Evolutionary conservation across 23 tunicate genomes (phyloP).

Genomic region (Halocynthia roretzi): DNA sequence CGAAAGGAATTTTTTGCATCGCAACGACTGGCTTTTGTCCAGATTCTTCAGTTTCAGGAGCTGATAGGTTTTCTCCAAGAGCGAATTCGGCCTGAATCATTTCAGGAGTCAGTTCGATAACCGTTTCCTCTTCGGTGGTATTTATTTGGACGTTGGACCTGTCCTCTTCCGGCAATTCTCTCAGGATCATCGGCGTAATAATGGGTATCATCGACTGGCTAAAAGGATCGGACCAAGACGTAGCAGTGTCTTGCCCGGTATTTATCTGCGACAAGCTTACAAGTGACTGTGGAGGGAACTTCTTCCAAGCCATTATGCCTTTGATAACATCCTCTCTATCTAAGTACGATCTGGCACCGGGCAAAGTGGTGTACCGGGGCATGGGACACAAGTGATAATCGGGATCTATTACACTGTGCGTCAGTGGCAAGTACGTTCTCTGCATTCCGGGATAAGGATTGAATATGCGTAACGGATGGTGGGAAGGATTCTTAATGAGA

Average conservation of each 20-base stretch:
- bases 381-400: conserved; percentile 69
- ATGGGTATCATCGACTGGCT: conserved; percentile 60
- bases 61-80: conserved; percentile 18
- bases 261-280: conserved; percentile 23
- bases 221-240: conserved; percentile 58
- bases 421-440: conserved; percentile 35
- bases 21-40: conserved; percentile 2
- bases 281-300: conserved; percentile 64
- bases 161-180: not conserved
- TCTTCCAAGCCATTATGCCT: conserved; percentile 78
- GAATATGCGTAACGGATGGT: conserved; percentile 59
- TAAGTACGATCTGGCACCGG: conserved; percentile 42
- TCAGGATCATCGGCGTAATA: conserved; percentile 33
- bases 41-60: conserved; percentile 9
- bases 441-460: conserved; percentile 66
- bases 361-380: conserved; percentile 46
- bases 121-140: not conserved
- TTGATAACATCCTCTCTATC: conserved; percentile 72
- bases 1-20: not conserved
- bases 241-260: not conserved
- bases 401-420: conserved; percentile 67
- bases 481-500: conserved; percentile 51
- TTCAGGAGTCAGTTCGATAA: conserved; percentile 31
- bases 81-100: conserved; percentile 33
- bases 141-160: not conserved